A percentile compares a stretch with the other conserved stretches of the same genome.
Evolutionary conservation across 2,888 invertebrate species (phyloP).

Genomic region (Volucella bombylans): DNA sequence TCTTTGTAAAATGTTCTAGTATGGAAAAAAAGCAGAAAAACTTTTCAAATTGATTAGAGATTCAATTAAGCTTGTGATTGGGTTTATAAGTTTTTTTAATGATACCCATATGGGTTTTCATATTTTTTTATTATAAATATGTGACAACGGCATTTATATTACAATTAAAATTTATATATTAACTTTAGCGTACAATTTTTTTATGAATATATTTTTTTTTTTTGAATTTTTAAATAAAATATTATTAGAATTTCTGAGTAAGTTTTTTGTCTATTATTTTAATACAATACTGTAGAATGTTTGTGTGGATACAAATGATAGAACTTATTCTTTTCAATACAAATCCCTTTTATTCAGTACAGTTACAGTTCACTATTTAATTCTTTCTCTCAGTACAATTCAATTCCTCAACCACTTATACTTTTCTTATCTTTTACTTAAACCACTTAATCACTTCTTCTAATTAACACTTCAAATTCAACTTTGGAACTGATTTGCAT

Average conservation of each 20-base stretch:
- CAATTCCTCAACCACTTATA: no score
- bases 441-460: no score
- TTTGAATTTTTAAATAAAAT: constrained; percentile 46
- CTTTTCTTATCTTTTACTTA: no score
- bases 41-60: constrained; percentile 6
- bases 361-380: no score
- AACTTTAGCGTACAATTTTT: constrained; percentile 26
- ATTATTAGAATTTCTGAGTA: constrained; percentile 16
- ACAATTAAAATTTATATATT: constrained; percentile 26
- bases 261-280: neutral
- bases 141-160: constrained; percentile 15
- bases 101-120: neutral
- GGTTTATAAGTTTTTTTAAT: constrained; percentile 11
- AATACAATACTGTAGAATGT: no score
- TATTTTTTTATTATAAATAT: constrained; percentile 4
- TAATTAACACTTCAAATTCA: no score
- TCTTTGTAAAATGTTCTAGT: constrained; percentile 32
- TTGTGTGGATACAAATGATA: no score
- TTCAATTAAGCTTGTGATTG: constrained; percentile 39
- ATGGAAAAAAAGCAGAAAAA: constrained; percentile 3
- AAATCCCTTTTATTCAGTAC: no score
- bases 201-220: constrained; percentile 36
- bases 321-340: no score
- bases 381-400: no score
- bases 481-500: no score